phyloP scores from a whole-genome alignment of 2,113 vertebrate genomes.

The Epinephelus moara region DNA sequence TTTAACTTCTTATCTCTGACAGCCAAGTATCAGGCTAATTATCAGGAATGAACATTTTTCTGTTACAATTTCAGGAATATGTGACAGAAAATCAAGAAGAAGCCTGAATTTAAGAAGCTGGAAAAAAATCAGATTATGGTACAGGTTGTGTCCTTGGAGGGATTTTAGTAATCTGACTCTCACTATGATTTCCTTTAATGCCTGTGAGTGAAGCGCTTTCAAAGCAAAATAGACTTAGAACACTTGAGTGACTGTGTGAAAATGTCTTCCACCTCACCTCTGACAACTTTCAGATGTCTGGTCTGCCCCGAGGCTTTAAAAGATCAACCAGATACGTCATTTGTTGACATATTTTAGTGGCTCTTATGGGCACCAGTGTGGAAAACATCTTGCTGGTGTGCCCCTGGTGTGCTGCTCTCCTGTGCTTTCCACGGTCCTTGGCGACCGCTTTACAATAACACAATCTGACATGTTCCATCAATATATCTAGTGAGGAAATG shows the following conservation, averaged over 20 bases:
- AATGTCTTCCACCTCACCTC: slow-evolving; percentile 9
- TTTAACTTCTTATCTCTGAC: background rate
- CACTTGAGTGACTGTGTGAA: slow-evolving; percentile 11
- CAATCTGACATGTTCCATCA: slow-evolving; percentile 64
- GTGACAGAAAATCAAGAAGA: background rate
- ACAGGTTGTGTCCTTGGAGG: slow-evolving; percentile 3
- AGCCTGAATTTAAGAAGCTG: background rate
- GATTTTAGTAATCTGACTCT: slow-evolving; percentile 23
- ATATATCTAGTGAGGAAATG: slow-evolving; percentile 33
- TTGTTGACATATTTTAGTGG: slow-evolving; percentile 65
- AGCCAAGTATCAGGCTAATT: background rate
- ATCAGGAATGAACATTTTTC: background rate
- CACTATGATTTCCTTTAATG: background rate
- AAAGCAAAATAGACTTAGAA: background rate
- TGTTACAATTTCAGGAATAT: background rate
- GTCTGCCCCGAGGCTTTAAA: slow-evolving; percentile 18
- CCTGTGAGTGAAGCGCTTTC: background rate
- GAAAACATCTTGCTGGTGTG: slow-evolving; percentile 38
- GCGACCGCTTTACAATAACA: slow-evolving; percentile 64
- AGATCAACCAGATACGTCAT: slow-evolving; percentile 25
- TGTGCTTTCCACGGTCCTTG: background rate
- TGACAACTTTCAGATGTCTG: slow-evolving; percentile 24
- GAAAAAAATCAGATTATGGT: background rate
- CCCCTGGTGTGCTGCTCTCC: background rate
- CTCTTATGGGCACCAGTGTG: slow-evolving; percentile 49